A percentile compares a stretch with the other conserved stretches of the same genome.
These are phyloP conservation scores for Notamacropus eugenii DNA, from an alignment of 2,797 vertebrate genomes.

Conservation along the genomic window DNA sequence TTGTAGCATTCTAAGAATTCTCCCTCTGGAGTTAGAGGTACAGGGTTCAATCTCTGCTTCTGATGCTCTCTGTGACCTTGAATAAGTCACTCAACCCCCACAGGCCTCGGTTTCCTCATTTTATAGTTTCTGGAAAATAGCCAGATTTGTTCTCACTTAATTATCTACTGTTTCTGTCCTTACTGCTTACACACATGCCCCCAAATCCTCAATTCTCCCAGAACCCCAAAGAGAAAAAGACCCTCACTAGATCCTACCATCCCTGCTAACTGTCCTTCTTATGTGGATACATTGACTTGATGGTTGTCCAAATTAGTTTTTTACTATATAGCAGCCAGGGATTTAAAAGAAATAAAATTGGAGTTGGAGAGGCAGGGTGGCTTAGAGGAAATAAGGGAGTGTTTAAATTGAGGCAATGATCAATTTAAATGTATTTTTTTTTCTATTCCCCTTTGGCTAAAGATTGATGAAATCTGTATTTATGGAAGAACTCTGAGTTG, in stretches of 20 bases:
- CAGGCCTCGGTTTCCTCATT: not conserved
- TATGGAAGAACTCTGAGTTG: not conserved
- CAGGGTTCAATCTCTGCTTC: not conserved
- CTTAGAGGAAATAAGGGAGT: slow-evolving; percentile 7
- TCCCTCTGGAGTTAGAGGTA: not conserved
- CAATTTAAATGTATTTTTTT: slow-evolving; percentile 15
- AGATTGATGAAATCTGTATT: not conserved
- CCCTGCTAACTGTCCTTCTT: not conserved
- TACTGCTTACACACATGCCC: not conserved
- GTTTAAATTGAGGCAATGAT: not conserved
- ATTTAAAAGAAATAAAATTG: slow-evolving; percentile 41
- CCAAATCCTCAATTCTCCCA: not conserved
- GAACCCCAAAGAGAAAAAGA: not conserved
- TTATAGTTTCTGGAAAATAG: not conserved
- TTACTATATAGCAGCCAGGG: slow-evolving; percentile 10
- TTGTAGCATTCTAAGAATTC: not conserved
- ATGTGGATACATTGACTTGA: slow-evolving; percentile 9
- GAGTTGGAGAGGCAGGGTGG: not conserved
- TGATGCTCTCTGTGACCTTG: not conserved
- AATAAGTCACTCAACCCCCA: not conserved
- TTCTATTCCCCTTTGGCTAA: not conserved
- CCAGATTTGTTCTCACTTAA: not conserved
- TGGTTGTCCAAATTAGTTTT: slow-evolving; percentile 15
- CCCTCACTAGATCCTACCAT: not conserved
- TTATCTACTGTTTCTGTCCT: not conserved